These are phyloP conservation scores for Plumapathes pennacea DNA, from an alignment of 92 coral and sea anemone genomes.

Conservation along the genomic window DNA sequence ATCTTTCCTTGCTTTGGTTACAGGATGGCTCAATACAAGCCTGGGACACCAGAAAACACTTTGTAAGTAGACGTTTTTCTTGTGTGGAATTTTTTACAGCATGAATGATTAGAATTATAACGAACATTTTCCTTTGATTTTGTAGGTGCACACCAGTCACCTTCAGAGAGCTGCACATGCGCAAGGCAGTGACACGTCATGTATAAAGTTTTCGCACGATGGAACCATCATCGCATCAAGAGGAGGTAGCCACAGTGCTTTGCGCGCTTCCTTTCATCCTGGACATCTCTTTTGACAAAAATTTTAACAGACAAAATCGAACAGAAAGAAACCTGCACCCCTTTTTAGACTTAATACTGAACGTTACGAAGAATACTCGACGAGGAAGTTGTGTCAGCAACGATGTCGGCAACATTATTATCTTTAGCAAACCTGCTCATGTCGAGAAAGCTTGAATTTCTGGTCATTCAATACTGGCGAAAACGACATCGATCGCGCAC, in stretches of 20 bases:
- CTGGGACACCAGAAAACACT: slow-evolving; percentile 95
- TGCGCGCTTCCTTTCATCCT: too few species aligned
- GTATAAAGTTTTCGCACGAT: slow-evolving; percentile 78
- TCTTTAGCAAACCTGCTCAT: too few species aligned
- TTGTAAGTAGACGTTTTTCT: slow-evolving; percentile 66
- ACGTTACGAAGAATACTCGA: too few species aligned
- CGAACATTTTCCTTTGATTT: not conserved
- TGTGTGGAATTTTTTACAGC: not conserved
- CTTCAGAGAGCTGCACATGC: slow-evolving; percentile 85
- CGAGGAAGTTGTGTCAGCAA: too few species aligned
- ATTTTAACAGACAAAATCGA: too few species aligned
- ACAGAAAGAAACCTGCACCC: too few species aligned
- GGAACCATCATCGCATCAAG: slow-evolving; percentile 79
- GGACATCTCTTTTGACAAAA: too few species aligned
- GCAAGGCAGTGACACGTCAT: slow-evolving; percentile 83
- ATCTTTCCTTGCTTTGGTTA: not conserved
- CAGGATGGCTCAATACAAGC: slow-evolving; percentile 97
- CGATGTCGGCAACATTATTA: too few species aligned
- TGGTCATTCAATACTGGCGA: too few species aligned
- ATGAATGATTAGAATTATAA: not conserved
- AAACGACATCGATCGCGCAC: too few species aligned
- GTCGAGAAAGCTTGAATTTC: too few species aligned
- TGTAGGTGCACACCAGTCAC: slow-evolving; percentile 79
- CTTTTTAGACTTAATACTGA: too few species aligned
- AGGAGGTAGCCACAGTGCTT: slow-evolving; percentile 71